Conservation (phyloP, 2,888 invertebrate species). For the Amblyjoppa proteus region DNA sequence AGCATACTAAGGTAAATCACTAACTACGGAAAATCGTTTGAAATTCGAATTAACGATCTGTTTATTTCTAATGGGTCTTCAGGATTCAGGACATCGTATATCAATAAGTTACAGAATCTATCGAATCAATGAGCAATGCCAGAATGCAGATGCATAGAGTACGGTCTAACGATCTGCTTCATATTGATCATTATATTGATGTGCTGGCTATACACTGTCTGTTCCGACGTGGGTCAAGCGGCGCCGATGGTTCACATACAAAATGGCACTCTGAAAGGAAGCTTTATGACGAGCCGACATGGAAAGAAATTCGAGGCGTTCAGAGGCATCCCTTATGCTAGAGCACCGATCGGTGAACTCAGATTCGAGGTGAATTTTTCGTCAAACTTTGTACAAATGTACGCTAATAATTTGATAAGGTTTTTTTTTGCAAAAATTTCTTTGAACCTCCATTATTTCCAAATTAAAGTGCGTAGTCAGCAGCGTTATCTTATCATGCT, state of each 20-base stretch:
- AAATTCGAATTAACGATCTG: background rate
- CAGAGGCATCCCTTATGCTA: constrained; percentile 88
- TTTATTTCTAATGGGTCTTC: background rate
- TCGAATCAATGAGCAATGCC: background rate
- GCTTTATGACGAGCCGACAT: constrained; percentile 86
- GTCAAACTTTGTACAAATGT: background rate
- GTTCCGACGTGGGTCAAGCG: constrained; percentile 1
- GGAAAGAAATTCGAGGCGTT: constrained; percentile 88
- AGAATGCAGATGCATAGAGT: background rate
- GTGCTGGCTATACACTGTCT: constrained; percentile 28
- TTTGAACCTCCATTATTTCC: background rate
- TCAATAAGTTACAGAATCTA: background rate
- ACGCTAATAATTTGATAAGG: background rate
- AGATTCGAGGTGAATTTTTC: constrained; percentile 87
- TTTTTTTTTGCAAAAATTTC: background rate
- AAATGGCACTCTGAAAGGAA: constrained; percentile 87
- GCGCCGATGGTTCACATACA: constrained; percentile 82
- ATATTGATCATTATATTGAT: constrained; percentile 31
- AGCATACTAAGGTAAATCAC: no score
- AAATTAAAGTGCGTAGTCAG: background rate
- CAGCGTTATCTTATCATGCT: background rate
- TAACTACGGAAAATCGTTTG: background rate
- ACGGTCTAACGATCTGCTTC: constrained; percentile 5
- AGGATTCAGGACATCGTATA: background rate
- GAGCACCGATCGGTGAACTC: constrained; percentile 87